A percentile compares a stretch with the other conserved stretches of the same genome.
These are phyloP conservation scores for Anoncus sp. DNA, from an alignment of 2,888 invertebrate species.

Conservation along the genomic window DNA sequence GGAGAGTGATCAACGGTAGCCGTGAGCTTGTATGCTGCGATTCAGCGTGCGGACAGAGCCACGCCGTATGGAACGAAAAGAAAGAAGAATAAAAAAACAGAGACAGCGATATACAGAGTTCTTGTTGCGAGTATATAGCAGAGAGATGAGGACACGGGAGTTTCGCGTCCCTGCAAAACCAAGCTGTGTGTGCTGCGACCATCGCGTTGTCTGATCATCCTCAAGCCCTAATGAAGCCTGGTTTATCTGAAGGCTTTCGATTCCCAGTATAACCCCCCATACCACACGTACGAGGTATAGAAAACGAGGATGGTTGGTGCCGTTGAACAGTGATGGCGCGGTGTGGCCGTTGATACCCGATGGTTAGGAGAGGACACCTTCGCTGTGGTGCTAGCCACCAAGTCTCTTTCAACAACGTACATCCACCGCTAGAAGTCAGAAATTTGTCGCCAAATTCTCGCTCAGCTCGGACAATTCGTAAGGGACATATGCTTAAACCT, in stretches of 20 bases:
- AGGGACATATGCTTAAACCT: background rate
- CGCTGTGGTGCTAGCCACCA: constrained; percentile 77
- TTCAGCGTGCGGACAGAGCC: constrained; percentile 34
- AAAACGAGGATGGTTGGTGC: constrained; percentile 18
- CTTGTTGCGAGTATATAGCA: constrained; percentile 42
- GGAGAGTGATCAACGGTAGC: constrained; percentile 43
- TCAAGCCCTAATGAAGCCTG: constrained; percentile 83
- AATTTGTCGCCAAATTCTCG: constrained; percentile 16
- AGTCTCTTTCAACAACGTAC: constrained; percentile 73
- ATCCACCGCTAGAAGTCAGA: constrained; percentile 79
- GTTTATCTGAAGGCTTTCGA: constrained; percentile 83
- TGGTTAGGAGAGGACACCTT: constrained; percentile 81
- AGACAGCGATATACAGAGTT: constrained; percentile 65
- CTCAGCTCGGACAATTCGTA: background rate
- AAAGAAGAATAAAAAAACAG: too few relatives aligned
- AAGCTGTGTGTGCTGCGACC: constrained; percentile 71
- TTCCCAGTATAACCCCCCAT: constrained; percentile 83
- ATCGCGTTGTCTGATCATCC: constrained; percentile 83
- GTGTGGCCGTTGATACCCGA: constrained; percentile 66
- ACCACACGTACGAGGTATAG: constrained; percentile 76
- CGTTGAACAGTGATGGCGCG: constrained; percentile 52
- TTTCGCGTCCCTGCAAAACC: constrained; percentile 61
- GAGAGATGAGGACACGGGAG: constrained; percentile 47
- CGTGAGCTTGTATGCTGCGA: constrained; percentile 55
- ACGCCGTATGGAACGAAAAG: constrained; percentile 30